A percentile compares a stretch with the other conserved stretches of the same genome.
These are phyloP conservation scores for Epinephelus coioides DNA, from an alignment of 2,797 vertebrate species.

Conservation along the genomic window DNA sequence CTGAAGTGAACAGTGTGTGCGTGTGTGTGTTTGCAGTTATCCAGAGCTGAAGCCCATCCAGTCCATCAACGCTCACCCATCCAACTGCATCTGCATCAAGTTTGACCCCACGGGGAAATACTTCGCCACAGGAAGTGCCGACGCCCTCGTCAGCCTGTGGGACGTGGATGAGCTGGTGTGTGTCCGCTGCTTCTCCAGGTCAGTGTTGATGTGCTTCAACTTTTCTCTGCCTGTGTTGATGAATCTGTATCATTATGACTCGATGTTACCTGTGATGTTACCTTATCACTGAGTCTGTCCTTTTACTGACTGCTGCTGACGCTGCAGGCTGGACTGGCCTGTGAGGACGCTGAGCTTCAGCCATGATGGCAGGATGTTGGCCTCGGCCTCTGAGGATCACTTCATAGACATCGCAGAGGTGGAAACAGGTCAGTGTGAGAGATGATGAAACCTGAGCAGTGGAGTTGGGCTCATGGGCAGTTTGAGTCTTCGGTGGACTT, in stretches of 20 bases:
- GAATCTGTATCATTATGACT: no score
- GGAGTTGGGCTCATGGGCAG: no score
- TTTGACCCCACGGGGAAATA: constrained; percentile 98
- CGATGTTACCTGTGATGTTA: no score
- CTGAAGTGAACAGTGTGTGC: neutral
- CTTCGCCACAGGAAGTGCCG: constrained; percentile 97
- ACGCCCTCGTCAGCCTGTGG: constrained; percentile 97
- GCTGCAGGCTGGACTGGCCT: constrained; percentile 94
- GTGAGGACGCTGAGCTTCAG: constrained; percentile 98
- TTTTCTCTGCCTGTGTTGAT: neutral
- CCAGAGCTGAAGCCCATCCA: constrained; percentile 98
- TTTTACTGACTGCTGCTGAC: no score
- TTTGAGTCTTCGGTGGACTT: no score
- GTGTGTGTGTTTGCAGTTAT: constrained; percentile 87
- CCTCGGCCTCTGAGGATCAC: constrained; percentile 96
- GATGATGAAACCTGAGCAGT: neutral
- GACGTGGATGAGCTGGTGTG: constrained; percentile 96
- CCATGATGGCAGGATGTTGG: constrained; percentile 97
- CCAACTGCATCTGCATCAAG: constrained; percentile 99
- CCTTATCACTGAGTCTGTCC: neutral
- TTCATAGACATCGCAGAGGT: constrained; percentile 99
- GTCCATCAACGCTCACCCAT: constrained; percentile 98
- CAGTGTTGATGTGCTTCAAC: constrained; percentile 13
- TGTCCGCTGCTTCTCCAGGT: constrained; percentile 98
- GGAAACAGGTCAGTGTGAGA: constrained; percentile 91